phyloP scores from a whole-genome alignment of 2,113 vertebrate species.

The Scatophagus argus region DNA sequence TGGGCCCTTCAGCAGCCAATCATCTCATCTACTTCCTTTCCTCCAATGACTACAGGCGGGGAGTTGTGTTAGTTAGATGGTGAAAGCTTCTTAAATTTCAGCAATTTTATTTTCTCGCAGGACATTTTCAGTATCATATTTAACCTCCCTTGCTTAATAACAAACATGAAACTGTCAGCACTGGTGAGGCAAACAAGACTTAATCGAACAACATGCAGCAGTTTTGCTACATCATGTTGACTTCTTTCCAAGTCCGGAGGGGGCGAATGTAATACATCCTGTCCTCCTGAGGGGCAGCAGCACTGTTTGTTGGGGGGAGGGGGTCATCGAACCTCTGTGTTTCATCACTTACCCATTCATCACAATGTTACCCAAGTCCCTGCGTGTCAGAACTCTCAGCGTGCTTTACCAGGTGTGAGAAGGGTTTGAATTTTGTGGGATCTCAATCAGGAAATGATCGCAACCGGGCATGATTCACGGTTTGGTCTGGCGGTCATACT shows the following conservation, averaged over 20 bases:
- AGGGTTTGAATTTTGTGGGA: constrained; percentile 54
- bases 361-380: constrained; percentile 70
- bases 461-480: constrained; percentile 73
- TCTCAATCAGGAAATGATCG: constrained; percentile 77
- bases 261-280: constrained; percentile 66
- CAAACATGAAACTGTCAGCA: constrained; percentile 67
- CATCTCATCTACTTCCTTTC: constrained; percentile 71
- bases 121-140: constrained; percentile 52
- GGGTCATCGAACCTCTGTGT: constrained; percentile 74
- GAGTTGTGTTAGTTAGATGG: constrained; percentile 22
- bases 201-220: constrained; percentile 66
- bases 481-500: constrained; percentile 66
- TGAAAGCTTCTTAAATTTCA: constrained; percentile 50
- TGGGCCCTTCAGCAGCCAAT: constrained; percentile 55
- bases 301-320: constrained; percentile 57
- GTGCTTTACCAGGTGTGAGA: constrained; percentile 78
- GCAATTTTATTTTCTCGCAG: constrained; percentile 26
- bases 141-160: constrained; percentile 46
- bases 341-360: constrained; percentile 80
- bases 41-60: constrained; percentile 54
- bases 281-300: constrained; percentile 64
- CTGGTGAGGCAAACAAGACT: constrained; percentile 53
- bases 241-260: constrained; percentile 69
- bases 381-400: constrained; percentile 67
- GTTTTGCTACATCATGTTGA: constrained; percentile 72